Percentiles rank a stretch among this genome's conserved stretches.
Conservation (phyloP, 2,113 vertebrate genomes). For the Psammodynastes pulverulentus region DNA sequence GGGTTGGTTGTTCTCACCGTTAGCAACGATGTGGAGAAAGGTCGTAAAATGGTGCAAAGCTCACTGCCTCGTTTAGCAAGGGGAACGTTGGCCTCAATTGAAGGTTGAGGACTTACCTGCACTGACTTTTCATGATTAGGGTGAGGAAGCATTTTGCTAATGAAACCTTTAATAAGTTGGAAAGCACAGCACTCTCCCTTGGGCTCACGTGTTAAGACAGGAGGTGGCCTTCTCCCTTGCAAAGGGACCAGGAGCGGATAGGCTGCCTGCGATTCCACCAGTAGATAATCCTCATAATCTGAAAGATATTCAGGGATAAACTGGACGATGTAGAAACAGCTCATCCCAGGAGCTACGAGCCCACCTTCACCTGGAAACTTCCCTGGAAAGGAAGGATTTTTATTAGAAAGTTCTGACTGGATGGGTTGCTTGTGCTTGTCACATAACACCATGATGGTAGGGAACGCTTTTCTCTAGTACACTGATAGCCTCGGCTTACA, state of each 20-base stretch:
- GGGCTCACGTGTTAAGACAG: constrained; percentile 83
- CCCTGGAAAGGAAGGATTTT: constrained; percentile 65
- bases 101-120: neutral
- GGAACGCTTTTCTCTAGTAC: constrained; percentile 5
- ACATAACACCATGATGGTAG: neutral
- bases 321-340: constrained; percentile 82
- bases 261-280: constrained; percentile 80
- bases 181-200: neutral
- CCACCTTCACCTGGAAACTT: constrained; percentile 87
- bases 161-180: neutral
- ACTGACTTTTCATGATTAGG: neutral
- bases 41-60: neutral
- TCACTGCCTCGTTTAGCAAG: neutral
- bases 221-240: constrained; percentile 79
- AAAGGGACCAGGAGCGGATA: constrained; percentile 79
- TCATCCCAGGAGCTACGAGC: constrained; percentile 90
- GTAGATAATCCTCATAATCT: constrained; percentile 82
- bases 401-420: constrained; percentile 3
- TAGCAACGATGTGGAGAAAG: neutral
- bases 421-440: neutral
- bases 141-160: neutral
- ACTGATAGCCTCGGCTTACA: neutral
- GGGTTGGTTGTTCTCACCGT: no score
- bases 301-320: constrained; percentile 84
- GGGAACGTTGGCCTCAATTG: neutral